Evolutionary conservation across 2,113 vertebrate species (phyloP).

Genomic region (Montifringilla adamsi): DNA sequence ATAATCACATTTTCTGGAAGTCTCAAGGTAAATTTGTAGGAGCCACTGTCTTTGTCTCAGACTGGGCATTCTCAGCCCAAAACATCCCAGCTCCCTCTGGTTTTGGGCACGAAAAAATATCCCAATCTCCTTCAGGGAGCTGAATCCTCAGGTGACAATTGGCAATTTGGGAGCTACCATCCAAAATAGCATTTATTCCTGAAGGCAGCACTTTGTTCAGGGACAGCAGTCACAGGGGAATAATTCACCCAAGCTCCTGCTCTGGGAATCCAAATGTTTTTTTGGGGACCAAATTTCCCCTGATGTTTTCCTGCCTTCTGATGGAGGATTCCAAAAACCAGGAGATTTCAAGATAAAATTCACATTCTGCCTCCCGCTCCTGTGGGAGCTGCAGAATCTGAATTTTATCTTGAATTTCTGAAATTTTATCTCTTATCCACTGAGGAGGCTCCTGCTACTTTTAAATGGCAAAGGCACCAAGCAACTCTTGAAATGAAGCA

Average conservation of each 20-base stretch:
- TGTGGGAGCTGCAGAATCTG: neutral
- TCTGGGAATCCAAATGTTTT: neutral
- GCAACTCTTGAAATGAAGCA: neutral
- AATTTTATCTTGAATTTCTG: no score
- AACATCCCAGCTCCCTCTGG: neutral
- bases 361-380: neutral
- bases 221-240: neutral
- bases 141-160: neutral
- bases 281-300: neutral
- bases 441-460: neutral
- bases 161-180: neutral
- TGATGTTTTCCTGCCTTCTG: neutral
- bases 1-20: neutral
- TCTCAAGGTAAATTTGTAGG: fast-evolving
- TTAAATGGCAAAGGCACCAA: neutral
- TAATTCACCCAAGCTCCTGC: neutral
- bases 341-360: neutral
- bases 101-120: neutral
- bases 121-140: neutral
- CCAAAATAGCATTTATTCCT: neutral
- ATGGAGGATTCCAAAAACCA: neutral
- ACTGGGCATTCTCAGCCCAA: neutral
- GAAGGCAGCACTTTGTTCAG: neutral
- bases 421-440: no score
- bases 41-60: neutral